A percentile compares a stretch with the other conserved stretches of the same genome.
phyloP scores from a whole-genome alignment of 2,797 vertebrate species.

The Lutjanus campechanus region DNA sequence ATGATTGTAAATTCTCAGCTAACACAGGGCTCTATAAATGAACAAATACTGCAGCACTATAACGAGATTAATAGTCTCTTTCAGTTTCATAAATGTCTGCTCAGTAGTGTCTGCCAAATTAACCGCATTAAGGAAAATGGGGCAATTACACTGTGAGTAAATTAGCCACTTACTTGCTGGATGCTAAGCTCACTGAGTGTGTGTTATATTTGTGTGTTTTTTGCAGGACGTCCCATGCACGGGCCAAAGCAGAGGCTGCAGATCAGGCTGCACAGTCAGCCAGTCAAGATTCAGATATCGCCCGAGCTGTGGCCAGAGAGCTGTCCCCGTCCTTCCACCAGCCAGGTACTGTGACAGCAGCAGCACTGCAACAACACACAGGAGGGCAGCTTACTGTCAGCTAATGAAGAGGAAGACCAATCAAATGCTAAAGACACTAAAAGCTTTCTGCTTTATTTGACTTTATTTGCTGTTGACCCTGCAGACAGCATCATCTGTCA shows the following conservation, averaged over 20 bases:
- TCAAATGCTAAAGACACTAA: not conserved
- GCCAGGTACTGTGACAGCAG: constrained; percentile 80
- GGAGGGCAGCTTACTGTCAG: not conserved
- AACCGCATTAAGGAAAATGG: not conserved
- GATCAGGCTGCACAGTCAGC: constrained; percentile 93
- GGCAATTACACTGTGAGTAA: not conserved
- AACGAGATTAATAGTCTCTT: not conserved
- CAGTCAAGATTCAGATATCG: constrained; percentile 93
- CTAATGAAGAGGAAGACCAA: too few species aligned
- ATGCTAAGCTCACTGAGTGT: not conserved
- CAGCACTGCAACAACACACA: not conserved
- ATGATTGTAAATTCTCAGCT: too few species aligned
- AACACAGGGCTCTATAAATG: not conserved
- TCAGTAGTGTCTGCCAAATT: not conserved
- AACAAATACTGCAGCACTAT: not conserved
- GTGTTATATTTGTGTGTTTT: not conserved
- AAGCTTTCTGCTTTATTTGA: not conserved
- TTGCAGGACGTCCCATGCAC: constrained; percentile 93
- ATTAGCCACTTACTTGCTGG: not conserved
- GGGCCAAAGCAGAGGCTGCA: constrained; percentile 94
- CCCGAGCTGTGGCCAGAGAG: constrained; percentile 93
- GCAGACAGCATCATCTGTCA: not conserved
- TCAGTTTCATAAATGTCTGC: not conserved
- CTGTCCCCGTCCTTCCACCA: constrained; percentile 96
- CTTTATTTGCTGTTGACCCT: not conserved